phyloP scores from a whole-genome alignment of 2,888 invertebrate species.

The Strigamia transsilvanica region DNA sequence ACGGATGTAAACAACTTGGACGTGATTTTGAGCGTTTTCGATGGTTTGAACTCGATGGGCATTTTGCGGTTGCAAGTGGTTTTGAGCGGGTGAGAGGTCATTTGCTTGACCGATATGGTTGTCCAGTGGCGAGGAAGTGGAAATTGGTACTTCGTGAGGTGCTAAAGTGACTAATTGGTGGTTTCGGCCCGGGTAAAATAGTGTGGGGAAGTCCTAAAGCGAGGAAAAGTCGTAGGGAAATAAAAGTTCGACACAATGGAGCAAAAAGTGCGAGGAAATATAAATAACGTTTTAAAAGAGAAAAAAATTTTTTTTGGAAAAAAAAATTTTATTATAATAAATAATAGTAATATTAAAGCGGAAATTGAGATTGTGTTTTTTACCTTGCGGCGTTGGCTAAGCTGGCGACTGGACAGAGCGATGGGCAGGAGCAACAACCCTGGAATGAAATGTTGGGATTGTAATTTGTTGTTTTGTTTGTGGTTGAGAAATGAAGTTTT shows the following conservation, averaged over 20 bases:
- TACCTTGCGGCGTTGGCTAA: conserved; percentile 31
- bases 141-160: conserved; percentile 46
- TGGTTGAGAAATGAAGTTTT: background rate
- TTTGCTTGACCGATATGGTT: background rate
- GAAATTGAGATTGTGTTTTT: background rate
- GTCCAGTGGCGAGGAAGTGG: background rate
- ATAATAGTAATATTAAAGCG: background rate
- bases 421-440: conserved; percentile 25
- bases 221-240: conserved; percentile 2
- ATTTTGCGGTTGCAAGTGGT: background rate
- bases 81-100: background rate
- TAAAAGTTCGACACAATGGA: conserved; percentile 2
- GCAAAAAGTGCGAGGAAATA: conserved; percentile 4
- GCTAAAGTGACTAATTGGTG: conserved; percentile 51
- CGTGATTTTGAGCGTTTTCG: background rate
- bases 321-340: background rate
- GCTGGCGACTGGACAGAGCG: conserved; percentile 20
- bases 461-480: background rate
- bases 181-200: conserved; percentile 50
- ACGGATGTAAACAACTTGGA: conserved; percentile 27
- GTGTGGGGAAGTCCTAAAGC: conserved; percentile 50
- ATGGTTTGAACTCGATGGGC: too few relatives aligned
- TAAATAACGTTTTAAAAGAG: background rate
- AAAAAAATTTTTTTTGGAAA: background rate
- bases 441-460: background rate